These are phyloP conservation scores for Drosophila tropicalis DNA, from an alignment of 1,140 invertebrate genomes.

Conservation along the genomic window DNA sequence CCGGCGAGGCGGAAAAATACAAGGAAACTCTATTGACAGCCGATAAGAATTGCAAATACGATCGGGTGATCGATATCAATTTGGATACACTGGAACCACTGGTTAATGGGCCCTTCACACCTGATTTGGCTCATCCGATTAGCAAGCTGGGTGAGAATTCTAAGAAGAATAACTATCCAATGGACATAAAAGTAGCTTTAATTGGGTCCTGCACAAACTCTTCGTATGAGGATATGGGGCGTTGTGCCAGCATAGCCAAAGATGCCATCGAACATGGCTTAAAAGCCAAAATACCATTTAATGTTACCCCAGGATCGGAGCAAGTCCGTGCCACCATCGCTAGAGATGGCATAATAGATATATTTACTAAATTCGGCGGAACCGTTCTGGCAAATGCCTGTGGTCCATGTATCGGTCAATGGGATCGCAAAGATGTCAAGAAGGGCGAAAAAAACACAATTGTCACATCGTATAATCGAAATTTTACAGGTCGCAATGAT, in stretches of 20 bases:
- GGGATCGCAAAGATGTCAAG: slow-evolving; percentile 98
- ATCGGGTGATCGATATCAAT: slow-evolving; percentile 91
- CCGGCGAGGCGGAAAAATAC: slow-evolving; percentile 90
- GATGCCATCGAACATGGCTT: slow-evolving; percentile 95
- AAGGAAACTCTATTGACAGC: slow-evolving; percentile 90
- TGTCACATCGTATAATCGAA: slow-evolving; percentile 99
- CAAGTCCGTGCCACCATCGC: slow-evolving; percentile 99
- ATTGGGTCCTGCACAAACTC: slow-evolving; percentile 99
- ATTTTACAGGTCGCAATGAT: slow-evolving; percentile 99
- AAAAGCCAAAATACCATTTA: slow-evolving; percentile 97
- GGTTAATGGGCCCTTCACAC: slow-evolving; percentile 99
- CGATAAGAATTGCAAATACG: slow-evolving; percentile 94
- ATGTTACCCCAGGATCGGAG: slow-evolving; percentile 99
- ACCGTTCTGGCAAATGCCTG: slow-evolving; percentile 98
- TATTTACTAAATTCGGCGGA: slow-evolving; percentile 86
- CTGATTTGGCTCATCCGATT: slow-evolving; percentile 98
- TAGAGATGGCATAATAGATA: slow-evolving; percentile 95
- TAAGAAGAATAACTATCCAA: slow-evolving; percentile 96
- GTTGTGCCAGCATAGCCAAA: slow-evolving; percentile 97
- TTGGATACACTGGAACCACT: slow-evolving; percentile 95
- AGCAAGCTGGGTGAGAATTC: slow-evolving; percentile 93
- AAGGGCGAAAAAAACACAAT: slow-evolving; percentile 99
- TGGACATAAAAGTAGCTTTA: slow-evolving; percentile 97
- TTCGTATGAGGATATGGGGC: slow-evolving; percentile 99
- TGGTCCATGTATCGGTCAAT: slow-evolving; percentile 99